These are phyloP conservation scores for Leptinotarsa haldemani DNA, from an alignment of 2,888 invertebrate species.

Conservation along the genomic window DNA sequence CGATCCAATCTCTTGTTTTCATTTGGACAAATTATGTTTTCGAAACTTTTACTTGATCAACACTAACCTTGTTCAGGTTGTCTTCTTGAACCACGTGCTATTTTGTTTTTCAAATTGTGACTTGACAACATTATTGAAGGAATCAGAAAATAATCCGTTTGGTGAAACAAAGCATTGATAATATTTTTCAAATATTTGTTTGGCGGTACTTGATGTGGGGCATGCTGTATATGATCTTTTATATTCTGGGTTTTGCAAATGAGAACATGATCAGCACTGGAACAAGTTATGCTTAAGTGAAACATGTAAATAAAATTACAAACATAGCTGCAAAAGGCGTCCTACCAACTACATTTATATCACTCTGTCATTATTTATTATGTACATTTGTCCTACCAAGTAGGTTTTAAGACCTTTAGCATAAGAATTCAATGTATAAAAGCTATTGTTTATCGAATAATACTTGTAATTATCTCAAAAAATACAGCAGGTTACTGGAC, in stretches of 20 bases:
- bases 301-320: slow-evolving; percentile 41
- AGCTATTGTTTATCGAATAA: slow-evolving; percentile 29
- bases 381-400: slow-evolving; percentile 48
- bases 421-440: slow-evolving; percentile 44
- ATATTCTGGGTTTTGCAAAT: slow-evolving; percentile 22
- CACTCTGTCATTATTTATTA: slow-evolving; percentile 42
- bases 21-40: too few species aligned
- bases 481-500: slow-evolving; percentile 51
- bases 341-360: slow-evolving; percentile 32
- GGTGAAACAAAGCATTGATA: neutral
- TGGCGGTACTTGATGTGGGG: neutral
- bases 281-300: slow-evolving; percentile 31
- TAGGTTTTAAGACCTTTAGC: slow-evolving; percentile 29
- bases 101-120: too few species aligned
- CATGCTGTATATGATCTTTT: neutral
- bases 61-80: too few species aligned
- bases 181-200: neutral
- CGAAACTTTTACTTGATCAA: too few species aligned
- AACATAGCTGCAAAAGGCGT: slow-evolving; percentile 12
- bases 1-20: too few species aligned
- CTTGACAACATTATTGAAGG: too few species aligned
- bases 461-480: slow-evolving; percentile 40
- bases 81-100: too few species aligned
- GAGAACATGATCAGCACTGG: slow-evolving; percentile 14
- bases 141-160: too few species aligned